Evolutionary conservation across 1,140 invertebrate species (phyloP).

Genomic region (Mesaphorura yosii): DNA sequence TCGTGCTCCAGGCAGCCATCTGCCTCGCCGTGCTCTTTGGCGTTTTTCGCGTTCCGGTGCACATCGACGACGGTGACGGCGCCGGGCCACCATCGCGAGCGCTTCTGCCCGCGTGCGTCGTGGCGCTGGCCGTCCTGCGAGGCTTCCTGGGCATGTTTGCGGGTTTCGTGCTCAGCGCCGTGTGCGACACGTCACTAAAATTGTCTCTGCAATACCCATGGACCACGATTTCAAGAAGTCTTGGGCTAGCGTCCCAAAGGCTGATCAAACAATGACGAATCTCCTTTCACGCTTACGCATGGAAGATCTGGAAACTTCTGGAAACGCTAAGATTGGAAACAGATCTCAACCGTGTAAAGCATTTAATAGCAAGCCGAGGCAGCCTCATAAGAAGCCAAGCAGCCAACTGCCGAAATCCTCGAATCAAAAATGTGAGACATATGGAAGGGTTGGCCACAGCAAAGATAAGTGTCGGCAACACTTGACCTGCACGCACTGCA

Average conservation of each 20-base stretch:
- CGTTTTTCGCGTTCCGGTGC: too few relatives aligned
- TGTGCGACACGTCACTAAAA: not conserved
- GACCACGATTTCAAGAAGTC: constrained; percentile 10
- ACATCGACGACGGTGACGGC: too few relatives aligned
- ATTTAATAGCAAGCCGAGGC: too few relatives aligned
- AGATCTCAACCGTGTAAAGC: too few relatives aligned
- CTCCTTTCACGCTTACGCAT: constrained; percentile 3
- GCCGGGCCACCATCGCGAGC: too few relatives aligned
- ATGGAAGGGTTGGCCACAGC: not conserved
- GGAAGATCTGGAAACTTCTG: not conserved
- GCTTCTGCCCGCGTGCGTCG: too few relatives aligned
- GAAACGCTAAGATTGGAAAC: not conserved
- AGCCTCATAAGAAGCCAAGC: too few relatives aligned
- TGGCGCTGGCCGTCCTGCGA: too few relatives aligned
- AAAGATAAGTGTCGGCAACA: too few relatives aligned
- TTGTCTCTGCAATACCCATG: not conserved
- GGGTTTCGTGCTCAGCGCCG: not conserved
- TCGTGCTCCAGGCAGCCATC: too few relatives aligned
- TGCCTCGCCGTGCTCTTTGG: too few relatives aligned
- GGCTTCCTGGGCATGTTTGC: not conserved
- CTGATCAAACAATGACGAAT: constrained; percentile 3
- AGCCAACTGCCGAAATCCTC: not conserved
- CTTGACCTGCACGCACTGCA: too few relatives aligned
- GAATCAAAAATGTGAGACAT: not conserved
- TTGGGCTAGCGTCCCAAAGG: constrained; percentile 3